Percentiles rank a stretch among this genome's conserved stretches.
Evolutionary conservation across 2,888 invertebrate genomes (phyloP).

Genomic region (Phaedon cochleariae): DNA sequence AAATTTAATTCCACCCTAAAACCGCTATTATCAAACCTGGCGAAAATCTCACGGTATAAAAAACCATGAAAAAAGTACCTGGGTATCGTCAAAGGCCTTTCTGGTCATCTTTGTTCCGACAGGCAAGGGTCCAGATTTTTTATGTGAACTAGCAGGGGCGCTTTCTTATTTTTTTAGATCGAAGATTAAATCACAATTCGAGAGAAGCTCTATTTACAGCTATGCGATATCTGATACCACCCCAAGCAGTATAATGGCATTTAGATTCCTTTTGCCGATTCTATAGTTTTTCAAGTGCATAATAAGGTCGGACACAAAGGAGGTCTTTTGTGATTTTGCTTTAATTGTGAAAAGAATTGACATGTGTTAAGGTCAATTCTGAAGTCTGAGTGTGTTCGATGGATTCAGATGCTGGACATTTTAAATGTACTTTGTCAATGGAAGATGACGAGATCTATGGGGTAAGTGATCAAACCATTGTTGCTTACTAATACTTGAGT

Average conservation of each 20-base stretch:
- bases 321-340: constrained; percentile 40
- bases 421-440: background rate
- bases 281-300: constrained; percentile 51
- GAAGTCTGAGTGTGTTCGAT: constrained; percentile 29
- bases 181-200: constrained; percentile 44
- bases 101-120: constrained; percentile 52
- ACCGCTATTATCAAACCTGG: constrained; percentile 44
- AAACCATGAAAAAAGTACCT: constrained; percentile 51
- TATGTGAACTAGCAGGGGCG: constrained; percentile 41
- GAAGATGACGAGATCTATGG: background rate
- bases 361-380: constrained; percentile 44
- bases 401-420: constrained; percentile 19
- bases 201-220: constrained; percentile 45
- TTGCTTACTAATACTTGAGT: background rate
- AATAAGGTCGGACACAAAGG: constrained; percentile 48
- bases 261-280: constrained; percentile 50
- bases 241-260: constrained; percentile 50
- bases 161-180: constrained; percentile 31
- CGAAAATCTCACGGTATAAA: constrained; percentile 54
- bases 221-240: constrained; percentile 53
- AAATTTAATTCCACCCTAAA: constrained; percentile 51
- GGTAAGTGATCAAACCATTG: background rate
- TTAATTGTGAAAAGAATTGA: constrained; percentile 47
- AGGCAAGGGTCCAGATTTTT: constrained; percentile 51
- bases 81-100: constrained; percentile 48